Base-by-base conservation (phyloP, 2,888 invertebrate species). In the Leucoma salicis region DNA sequence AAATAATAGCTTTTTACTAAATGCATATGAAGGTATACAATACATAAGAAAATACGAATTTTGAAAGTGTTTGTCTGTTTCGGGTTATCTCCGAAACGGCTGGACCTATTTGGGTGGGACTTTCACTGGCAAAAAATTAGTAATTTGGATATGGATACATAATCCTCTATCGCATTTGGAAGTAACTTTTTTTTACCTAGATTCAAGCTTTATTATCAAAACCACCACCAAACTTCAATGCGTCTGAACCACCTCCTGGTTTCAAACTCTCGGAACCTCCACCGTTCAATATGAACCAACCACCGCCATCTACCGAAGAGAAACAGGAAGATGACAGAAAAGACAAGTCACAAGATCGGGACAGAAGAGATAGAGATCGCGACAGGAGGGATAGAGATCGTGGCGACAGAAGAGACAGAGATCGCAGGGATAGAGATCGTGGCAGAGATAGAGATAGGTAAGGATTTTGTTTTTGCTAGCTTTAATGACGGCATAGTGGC, bases 161-260 rank as follows among this genome's bases (percentile, higher is more conserved):
- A n/a, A n/a, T n/a, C n/a, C n/a, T n/a, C n/a, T n/a, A n/a, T n/a
- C n/a, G n/a, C n/a, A n/a, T n/a, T n/a, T n/a, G n/a, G n/a, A 12
- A 12, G 11, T 12, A 12, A 14, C 31, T 15, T 31, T 31, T n/a
- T 31, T 16, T 32, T 32, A 15, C 11, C 49, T 71, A 93, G 70
- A 78, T 93, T 8, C 92, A 91, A 57, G 91, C 90, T 0, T 78
- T 92, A 2, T 74, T 90, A 7, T 90, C 90, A 16, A 86, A 86
- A 35, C 90, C 90, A 2, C 88, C 88, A 0, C 88, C 88, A 2
- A 60, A 55, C 41, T 92, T 92, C 74, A 91, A 85, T 62, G 65
- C 82, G 0, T 66, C 79, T 0, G 86, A 85, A 31, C 89, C 89
- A 0, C 87, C 89, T 0, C 88, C 89, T 0, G 70, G 72, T 0